Evolutionary conservation across 2,888 invertebrate species (phyloP), one percentile per base, ranked within the genome.

Genomic region (Pollenia angustigena): DNA sequence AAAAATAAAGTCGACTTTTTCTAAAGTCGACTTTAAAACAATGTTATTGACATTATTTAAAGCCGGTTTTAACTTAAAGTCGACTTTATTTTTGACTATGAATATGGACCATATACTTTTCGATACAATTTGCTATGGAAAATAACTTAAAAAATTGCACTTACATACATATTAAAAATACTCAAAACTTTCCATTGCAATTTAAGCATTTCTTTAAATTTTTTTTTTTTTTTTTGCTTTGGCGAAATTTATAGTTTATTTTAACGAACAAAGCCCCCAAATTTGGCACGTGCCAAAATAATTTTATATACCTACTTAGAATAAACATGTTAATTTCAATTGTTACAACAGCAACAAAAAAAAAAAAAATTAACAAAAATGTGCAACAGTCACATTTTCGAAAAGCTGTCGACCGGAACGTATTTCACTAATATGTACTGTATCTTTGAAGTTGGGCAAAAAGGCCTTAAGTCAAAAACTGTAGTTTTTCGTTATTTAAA

Each of bases 201-300:
- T 12, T 23, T 52, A 40, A 66, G 32, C 14, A 69, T 52, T 16
- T 42, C 14, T 56, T 56, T 6, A 7, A 2, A 32, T n/a, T n/a
- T n/a, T n/a, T 50, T 50, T 18, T 1, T 12, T 52, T 52, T 50
- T 64, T 23, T 8, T 1, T 18, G 23, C 23, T 23, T 23, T 23
- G 23, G 23, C 23, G 48, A 54, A 56, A 81, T 50, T 46, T 81
- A 40, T 78, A 60, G 60, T 69, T 74, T 68, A 60, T 78, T 56
- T 58, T 44, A 60, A 12, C 62, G 46, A 52, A 80, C 78, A 74
- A 74, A 75, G 44, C 42, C 69, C 54, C n/a, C 44, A 44, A 74
- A 56, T 74, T 84, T 60, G 75, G 58, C 83, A 87, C 80, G 80
- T 83, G 83, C 71, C 54, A 56, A 80, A 56, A 56, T 82, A 11